Base-by-base conservation (phyloP, 2,113 vertebrate genomes). In the Ellobius talpinus region DNA sequence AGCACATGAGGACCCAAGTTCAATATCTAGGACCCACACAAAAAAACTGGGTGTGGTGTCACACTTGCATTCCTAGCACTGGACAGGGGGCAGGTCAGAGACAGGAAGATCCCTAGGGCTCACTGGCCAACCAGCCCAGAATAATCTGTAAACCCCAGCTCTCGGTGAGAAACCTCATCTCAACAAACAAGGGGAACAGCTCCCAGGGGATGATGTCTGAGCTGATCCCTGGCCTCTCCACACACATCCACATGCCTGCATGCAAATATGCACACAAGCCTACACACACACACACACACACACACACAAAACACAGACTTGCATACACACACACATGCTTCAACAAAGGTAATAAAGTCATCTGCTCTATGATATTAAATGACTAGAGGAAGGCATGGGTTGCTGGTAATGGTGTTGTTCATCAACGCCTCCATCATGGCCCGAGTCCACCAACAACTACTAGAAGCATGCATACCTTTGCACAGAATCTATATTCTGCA, bases 391-490 rank as follows among this genome's bases (percentile, higher is more conserved):
- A 93, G 78, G 63, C 31, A 33, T 87, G 2, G 79, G 42, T 39
- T 70, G 58, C 92, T 82, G 5, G 63, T 47, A 90, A 82, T 42
- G 50, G 52, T 55, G 92, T 55, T 6, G 9, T 4, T 29, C 36
- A 50, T 24, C 23, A 29, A 11, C 3, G 2, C 50, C 36, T 87
- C 87, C 66, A 10, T 7, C 21, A 5, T 24, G 24, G 16, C 45
- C 74, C 3, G 11, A 97, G 79, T 63, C 84, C 79, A 94, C 96
- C 70, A 81, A 39, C 87, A 90, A 26, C 93, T 89, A 58, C 50
- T 87, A 96, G 87, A 97, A 94, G 90, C 88, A 96, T 12, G 58
- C 10, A 91, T 14, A n/a, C 91, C 96, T 97, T 95, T 94, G 84
- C 93, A 79, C 8, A 23, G 91, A 82, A 84, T 96, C 93, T 94